Conservation (phyloP, 2,113 vertebrate genomes). For the Pituophis catenifer region DNA sequence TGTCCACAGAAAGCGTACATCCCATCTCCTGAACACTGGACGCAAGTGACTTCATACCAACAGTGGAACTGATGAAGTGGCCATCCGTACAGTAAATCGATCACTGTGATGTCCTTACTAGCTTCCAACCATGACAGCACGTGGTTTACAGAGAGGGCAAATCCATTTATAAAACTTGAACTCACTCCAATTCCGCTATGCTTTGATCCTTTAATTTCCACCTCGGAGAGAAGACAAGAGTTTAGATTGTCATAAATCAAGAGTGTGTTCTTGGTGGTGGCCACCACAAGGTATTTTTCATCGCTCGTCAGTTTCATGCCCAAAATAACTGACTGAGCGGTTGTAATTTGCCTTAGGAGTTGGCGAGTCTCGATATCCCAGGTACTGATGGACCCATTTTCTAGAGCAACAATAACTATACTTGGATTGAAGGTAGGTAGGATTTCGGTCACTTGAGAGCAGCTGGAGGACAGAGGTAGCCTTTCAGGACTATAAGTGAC, state of each 20-base stretch:
- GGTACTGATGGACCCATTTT: conserved; percentile 96
- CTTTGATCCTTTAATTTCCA: conserved; percentile 96
- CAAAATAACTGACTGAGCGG: conserved; percentile 88
- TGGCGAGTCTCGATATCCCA: conserved; percentile 95
- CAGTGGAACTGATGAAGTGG: conserved; percentile 98
- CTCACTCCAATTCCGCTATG: conserved; percentile 79
- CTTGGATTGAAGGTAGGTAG: conserved; percentile 90
- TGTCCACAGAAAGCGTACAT: conserved; percentile 95
- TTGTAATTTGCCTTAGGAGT: conserved; percentile 91
- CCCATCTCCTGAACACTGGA: conserved; percentile 94
- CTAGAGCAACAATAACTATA: conserved; percentile 89
- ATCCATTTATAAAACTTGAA: conserved; percentile 92
- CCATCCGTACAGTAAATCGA: conserved; percentile 94
- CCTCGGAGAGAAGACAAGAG: conserved; percentile 94
- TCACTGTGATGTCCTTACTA: conserved; percentile 95
- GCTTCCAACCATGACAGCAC: conserved; percentile 96
- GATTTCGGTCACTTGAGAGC: conserved; percentile 93
- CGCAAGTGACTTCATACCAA: conserved; percentile 98
- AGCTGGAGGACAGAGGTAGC: conserved; percentile 88
- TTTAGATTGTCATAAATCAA: conserved; percentile 96
- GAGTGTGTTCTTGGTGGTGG: conserved; percentile 95
- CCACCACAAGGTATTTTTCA: conserved; percentile 95
- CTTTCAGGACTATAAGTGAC: conserved; percentile 95
- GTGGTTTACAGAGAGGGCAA: conserved; percentile 91
- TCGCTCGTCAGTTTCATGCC: conserved; percentile 90